These are phyloP conservation scores for Cathartes aura DNA, from an alignment of 2,113 vertebrate genomes.

Conservation along the genomic window DNA sequence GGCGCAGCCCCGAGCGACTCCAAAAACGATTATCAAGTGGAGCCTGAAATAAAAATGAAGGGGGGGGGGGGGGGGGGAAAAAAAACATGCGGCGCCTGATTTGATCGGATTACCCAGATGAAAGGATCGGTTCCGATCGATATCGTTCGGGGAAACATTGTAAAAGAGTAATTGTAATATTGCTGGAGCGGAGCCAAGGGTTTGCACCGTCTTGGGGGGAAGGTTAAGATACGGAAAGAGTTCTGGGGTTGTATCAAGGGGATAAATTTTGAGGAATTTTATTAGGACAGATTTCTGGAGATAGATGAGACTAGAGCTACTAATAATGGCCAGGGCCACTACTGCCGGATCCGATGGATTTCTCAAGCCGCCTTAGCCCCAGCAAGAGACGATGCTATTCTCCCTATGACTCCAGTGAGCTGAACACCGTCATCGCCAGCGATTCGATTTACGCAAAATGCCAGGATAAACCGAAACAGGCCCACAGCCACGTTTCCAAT, in stretches of 20 bases:
- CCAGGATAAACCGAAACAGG: background rate
- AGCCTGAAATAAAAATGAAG: background rate
- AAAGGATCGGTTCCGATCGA: rapidly evolving
- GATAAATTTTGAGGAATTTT: background rate
- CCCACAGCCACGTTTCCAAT: background rate
- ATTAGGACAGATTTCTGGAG: background rate
- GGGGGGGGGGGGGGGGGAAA: rapidly evolving
- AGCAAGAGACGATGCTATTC: too few relatives aligned
- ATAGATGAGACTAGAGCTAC: rapidly evolving
- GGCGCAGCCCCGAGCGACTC: background rate
- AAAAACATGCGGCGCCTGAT: background rate
- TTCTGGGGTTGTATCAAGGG: background rate
- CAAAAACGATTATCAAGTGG: background rate
- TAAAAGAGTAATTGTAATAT: background rate
- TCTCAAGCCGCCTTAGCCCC: background rate
- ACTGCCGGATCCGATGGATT: background rate
- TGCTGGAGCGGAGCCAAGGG: rapidly evolving
- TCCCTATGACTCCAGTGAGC: background rate
- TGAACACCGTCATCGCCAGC: rapidly evolving
- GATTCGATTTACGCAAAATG: rapidly evolving
- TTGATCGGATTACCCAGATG: background rate
- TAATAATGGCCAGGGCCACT: rapidly evolving
- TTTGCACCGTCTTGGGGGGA: rapidly evolving
- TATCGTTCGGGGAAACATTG: background rate
- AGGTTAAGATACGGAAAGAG: background rate